These are phyloP conservation scores for Jordanella pulchra DNA, from an alignment of 2,797 vertebrate species.

Conservation along the genomic window DNA sequence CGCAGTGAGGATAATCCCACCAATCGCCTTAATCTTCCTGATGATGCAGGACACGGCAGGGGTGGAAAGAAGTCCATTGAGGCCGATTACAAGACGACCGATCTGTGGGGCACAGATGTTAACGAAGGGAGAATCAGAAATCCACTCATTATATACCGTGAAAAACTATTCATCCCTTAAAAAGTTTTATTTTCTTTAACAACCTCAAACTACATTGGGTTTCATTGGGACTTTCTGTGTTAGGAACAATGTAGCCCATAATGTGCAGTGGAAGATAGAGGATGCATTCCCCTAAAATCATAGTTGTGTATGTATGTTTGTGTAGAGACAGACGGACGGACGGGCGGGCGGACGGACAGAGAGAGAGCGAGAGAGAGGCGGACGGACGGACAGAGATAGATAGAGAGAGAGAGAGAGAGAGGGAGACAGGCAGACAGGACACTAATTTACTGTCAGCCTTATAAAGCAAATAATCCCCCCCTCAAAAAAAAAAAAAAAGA, in stretches of 20 bases:
- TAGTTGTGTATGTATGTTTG: not conserved
- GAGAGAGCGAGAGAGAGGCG: no score
- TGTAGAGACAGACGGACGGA: not conserved
- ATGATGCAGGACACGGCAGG: slow-evolving; percentile 98
- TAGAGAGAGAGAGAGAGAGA: no score
- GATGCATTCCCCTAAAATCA: not conserved
- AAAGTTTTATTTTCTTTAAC: not conserved
- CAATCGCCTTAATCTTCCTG: slow-evolving; percentile 97
- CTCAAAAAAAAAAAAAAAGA: not conserved
- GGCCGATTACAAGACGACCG: slow-evolving; percentile 94
- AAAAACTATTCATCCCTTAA: not conserved
- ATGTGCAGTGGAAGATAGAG: not conserved
- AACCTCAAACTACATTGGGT: not conserved
- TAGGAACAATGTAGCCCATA: not conserved
- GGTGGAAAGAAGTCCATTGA: slow-evolving; percentile 96
- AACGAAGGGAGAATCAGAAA: not conserved
- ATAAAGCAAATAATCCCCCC: slow-evolving; percentile 43
- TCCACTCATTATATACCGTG: not conserved
- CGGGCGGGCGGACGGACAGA: no score
- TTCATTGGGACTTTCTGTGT: not conserved
- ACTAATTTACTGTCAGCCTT: slow-evolving; percentile 35
- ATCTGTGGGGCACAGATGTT: slow-evolving; percentile 80
- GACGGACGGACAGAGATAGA: no score
- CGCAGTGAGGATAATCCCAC: slow-evolving; percentile 96
- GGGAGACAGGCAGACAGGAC: not conserved